Base-by-base conservation (phyloP, 2,113 vertebrate genomes). In the Callocephalon fimbriatum region DNA sequence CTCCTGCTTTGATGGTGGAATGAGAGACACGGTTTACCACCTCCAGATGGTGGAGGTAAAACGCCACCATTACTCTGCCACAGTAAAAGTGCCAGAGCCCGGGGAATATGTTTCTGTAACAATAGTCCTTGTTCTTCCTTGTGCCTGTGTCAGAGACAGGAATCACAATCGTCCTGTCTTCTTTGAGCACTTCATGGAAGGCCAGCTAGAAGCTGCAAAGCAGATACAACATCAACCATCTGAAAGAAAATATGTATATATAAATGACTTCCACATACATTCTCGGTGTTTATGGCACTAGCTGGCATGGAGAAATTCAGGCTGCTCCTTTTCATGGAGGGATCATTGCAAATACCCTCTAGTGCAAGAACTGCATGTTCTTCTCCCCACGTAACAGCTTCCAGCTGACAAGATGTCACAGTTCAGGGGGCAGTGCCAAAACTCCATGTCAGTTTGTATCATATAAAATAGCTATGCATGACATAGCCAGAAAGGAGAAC, bases 381-480 rank as follows among this genome's bases (percentile, higher is more conserved):
- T 54, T 78, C 19, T 56, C 12, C 26, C 31, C 40, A 35, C 2
- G 9, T 42, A 42, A 51, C 32, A 70, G 3, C 19, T 67, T 78
- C 59, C 86, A 65, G 53, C 7, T 65, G 58, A 17, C 23, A 85
- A 68, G 27, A 13, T 54, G 59, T 22, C 68, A 58, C 62, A 48
- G 48, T 56, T 23, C 0, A 0, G 23, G 14, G 26, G 5, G 16
- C 16, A 75, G 10, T 18, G 22, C 18, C 80, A 67, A 26, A 77
- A 31, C n/a, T 62, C 48, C 47, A 11, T 25, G 5, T 74, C 65
- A 66, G 29, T 32, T 56, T 65, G 6, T 37, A 44, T 18, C 17
- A 18, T 8, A n/a, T 32, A 21, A 80, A 76, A 51, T 42, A 82
- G 42, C 9, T 58, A 8, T 7, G 37, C 12, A 9, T 21, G 23